Base-by-base conservation (phyloP, 2,888 invertebrate species). In the Serripes groenlandicus region DNA sequence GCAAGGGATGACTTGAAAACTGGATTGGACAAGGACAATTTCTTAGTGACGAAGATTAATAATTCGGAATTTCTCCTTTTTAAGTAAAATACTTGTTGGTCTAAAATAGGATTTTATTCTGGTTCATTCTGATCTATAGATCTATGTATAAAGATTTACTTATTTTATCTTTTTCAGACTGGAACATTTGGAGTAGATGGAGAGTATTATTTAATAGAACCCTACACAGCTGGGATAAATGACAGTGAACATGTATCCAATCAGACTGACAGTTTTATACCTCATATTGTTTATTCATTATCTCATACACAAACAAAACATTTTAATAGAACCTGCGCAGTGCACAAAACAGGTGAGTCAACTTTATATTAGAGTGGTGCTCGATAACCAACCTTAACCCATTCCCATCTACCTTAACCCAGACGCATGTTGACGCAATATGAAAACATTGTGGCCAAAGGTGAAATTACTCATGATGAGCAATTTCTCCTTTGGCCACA, bases 141-240 rank as follows among this genome's bases (percentile, higher is more conserved):
- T 42, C 15, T 42, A 15, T 42, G 9, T 42, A 42, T 42, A 7
- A 42, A 42, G 42, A 42, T 42, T 42, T n/a, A n/a, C n/a, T n/a
- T n/a, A n/a, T n/a, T n/a, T n/a, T n/a, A n/a, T n/a, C n/a, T n/a
- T n/a, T n/a, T 90, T 80, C 90, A 91, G 91, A 86, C 86, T 35
- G 91, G 91, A 34, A 79, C 81, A 49, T 88, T 91, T 78, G 83
- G 86, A 79, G 75, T 85, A 66, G 82, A 85, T 73, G 91, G 90
- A 68, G 87, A 89, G 77, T 85, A 88, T 74, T 91, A 89, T 86
- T 78, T 89, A 56, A 88, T 91, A 75, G 89, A 91, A 83, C 91
- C 90, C 23, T 70, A 72, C 58, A 77, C 64, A 49, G 68, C 84
- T 80, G 85, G 75, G 74, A 78, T 68, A 66, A 80, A 80, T 69